Evolutionary conservation across 2,797 vertebrate species (phyloP), one percentile per base, ranked within the genome.

Genomic region (Lepus townsendii): DNA sequence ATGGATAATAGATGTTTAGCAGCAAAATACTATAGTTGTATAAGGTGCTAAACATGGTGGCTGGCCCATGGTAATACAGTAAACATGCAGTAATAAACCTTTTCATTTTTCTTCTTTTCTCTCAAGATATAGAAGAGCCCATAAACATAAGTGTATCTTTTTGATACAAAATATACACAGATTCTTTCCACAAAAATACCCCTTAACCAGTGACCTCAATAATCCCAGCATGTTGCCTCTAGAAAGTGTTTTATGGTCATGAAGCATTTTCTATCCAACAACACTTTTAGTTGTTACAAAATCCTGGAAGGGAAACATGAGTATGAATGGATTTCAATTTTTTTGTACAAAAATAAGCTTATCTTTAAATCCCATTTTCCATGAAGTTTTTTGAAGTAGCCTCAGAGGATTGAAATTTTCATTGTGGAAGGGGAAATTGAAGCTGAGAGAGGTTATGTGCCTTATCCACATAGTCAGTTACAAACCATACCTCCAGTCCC

Each of bases 241-340:
- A 17, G 69, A 75, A 82, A 60, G 47, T 50, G 7, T 32, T 79
- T 80, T 87, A 77, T 20, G n/a, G 12, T 35, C 72, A 63, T 27
- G 22, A 77, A 93, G 57, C 17, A 79, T 38, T 90, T 86, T 76
- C 6, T 4, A 47, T 71, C 22, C 47, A 77, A 62, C 9, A 42
- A 11, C 7, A 88, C 76, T 77, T 79, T 91, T 22, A 92, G 62
- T 76, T 78, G 82, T 82, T 47, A 66, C 30, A 78, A 60, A 84
- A 77, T 88, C 75, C 68, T 92, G 13, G 11, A 47, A 35, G 9
- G 52, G 42, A 52, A 73, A 42, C 54, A 57, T 57, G 14, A 57
- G 14, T 57, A 57, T 16, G 54, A 16, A 57, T 20, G 19, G 54
- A 57, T 57, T 57, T 57, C 54, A 20, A 4, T 16, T 16, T 57